Evolutionary conservation across 2,797 vertebrate genomes (phyloP).

Genomic region (Sarcoramphus papa): DNA sequence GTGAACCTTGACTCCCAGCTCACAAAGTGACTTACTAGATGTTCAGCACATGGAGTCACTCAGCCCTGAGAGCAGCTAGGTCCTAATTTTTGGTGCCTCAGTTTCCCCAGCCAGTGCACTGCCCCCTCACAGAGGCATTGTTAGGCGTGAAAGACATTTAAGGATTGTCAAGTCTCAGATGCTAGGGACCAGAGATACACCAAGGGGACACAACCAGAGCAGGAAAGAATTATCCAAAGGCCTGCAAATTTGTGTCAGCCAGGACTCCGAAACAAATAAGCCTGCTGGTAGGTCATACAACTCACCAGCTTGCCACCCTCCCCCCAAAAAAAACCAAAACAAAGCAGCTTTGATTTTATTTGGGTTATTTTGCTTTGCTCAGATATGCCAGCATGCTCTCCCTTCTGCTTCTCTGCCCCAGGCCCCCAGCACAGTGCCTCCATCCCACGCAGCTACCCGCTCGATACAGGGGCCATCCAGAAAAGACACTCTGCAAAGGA

Average conservation of each 20-base stretch:
- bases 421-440: neutral
- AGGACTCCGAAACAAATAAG: neutral
- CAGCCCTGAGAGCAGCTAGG: neutral
- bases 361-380: neutral
- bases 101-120: neutral
- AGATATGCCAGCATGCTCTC: neutral
- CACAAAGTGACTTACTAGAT: neutral
- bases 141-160: neutral
- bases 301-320: neutral
- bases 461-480: neutral
- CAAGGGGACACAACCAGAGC: neutral
- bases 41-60: neutral
- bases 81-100: neutral
- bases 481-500: constrained; percentile 7
- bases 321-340: neutral
- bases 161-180: neutral
- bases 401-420: neutral
- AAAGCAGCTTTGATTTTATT: neutral
- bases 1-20: neutral
- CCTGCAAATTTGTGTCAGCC: neutral
- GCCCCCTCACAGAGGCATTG: neutral
- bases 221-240: neutral
- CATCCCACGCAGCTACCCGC: neutral
- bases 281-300: neutral
- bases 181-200: neutral